Base-by-base conservation (phyloP, 2,113 vertebrate species). In the Sisor rabdophorus region DNA sequence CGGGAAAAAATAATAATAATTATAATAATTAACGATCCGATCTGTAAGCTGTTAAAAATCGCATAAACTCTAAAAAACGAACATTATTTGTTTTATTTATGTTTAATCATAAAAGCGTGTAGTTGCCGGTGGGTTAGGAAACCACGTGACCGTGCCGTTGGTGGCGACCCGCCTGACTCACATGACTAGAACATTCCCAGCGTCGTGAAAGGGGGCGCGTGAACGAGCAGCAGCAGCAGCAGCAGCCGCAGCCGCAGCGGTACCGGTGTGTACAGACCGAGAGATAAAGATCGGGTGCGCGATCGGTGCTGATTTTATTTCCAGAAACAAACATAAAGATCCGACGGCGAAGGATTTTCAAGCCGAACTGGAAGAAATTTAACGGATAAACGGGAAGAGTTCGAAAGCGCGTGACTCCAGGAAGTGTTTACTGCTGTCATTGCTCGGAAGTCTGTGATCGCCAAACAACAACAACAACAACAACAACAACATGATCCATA, bases 121-220 rank as follows among this genome's bases (percentile, higher is more conserved):
- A 20, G 74, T 47, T 56, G 44, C 52, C 11, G 4, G 61, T 1
- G 59, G 3, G 12, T 2, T 3, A 13, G 12, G 55, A 2, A 0
- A 0, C 48, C 90, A 91, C 90, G 91, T 92, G 90, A 92, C 79
- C 13, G 40, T 9, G 17, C 22, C 6, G 80, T n/a, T 28, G 40
- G 60, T n/a, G 30, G 65, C 26, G 69, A 63, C 80, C 72, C 78
- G 83, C 79, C 52, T 60, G 53, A 77, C 85, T 91, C 90, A 92
- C 90, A 84, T 90, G 90, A 92, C 71, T 76, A 60, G 71, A 84
- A 79, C 59, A 76, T 85, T 82, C 61, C 55, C 48, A 22, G 63
- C 84, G 74, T 47, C 76, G 70, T 40, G 71, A 67, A 40, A 1
- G 17, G 5, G 7, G 36, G 26, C 32, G 60, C 40, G 15, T 28